phyloP scores from a whole-genome alignment of 1,140 invertebrate species.

The Daktulosphaira vitifoliae region DNA sequence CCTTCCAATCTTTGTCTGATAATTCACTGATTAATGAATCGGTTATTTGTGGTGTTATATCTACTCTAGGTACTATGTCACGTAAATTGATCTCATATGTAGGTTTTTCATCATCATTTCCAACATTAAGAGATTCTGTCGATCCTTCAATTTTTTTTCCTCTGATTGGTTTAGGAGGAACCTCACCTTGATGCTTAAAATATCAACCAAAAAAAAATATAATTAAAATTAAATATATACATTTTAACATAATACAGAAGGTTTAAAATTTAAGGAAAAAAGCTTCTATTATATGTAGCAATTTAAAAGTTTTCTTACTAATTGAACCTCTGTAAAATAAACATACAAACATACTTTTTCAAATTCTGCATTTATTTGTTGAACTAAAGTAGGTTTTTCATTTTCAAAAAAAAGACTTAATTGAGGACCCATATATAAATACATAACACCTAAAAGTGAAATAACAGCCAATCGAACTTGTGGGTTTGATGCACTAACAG shows the following conservation, averaged over 20 bases:
- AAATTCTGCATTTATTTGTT: slow-evolving; percentile 79
- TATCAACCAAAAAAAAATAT: not conserved
- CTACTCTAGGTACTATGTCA: slow-evolving; percentile 64
- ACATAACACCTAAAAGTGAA: slow-evolving; percentile 57
- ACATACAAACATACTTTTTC: slow-evolving; percentile 60
- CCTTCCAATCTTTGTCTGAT: slow-evolving; percentile 91
- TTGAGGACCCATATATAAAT: slow-evolving; percentile 69
- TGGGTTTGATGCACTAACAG: slow-evolving; percentile 72
- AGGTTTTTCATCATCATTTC: slow-evolving; percentile 49
- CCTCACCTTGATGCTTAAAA: slow-evolving; percentile 47
- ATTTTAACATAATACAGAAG: not conserved
- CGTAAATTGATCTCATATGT: slow-evolving; percentile 50
- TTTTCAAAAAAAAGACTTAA: slow-evolving; percentile 72
- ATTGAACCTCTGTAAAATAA: not conserved
- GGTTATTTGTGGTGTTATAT: slow-evolving; percentile 79
- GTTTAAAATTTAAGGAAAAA: no score
- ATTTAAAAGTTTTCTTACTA: not conserved
- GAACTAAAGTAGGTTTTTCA: slow-evolving; percentile 74
- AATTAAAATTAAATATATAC: not conserved
- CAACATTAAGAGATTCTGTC: slow-evolving; percentile 46
- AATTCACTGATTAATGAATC: slow-evolving; percentile 71
- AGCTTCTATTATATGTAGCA: no score
- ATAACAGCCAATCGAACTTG: slow-evolving; percentile 68
- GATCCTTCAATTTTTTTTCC: slow-evolving; percentile 46
- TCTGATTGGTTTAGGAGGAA: slow-evolving; percentile 60